Base-by-base conservation (phyloP, 2,797 vertebrate genomes). In the Dipus sagitta region DNA sequence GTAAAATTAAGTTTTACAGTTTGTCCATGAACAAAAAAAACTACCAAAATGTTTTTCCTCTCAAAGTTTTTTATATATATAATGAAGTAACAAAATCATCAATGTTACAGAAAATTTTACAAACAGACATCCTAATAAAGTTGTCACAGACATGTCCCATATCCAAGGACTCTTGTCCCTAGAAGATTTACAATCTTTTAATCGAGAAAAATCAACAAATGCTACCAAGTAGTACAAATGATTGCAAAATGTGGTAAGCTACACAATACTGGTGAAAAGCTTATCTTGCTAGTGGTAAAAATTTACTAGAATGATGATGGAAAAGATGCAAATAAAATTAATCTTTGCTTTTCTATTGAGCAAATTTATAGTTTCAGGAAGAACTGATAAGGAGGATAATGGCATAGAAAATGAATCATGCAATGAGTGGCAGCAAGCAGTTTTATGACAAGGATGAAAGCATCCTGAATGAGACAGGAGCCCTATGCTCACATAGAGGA, bases 111-210 rank as follows among this genome's bases (percentile, higher is more conserved):
- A 72, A 83, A 13, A 52, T 76, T 83, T 92, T 82, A 79, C n/a
- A 82, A 71, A 72, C 32, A 68, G 64, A 75, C 6, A 83, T 83
- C 9, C 1, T 32, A 62, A 86, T 38, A 74, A 71, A 54, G 7
- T 54, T 79, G 23, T 81, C 86, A 93, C 67, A 91, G 52, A 32
- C n/a, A 75, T 32, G 26, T 24, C 47, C 67, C 34, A 86, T 77
- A 84, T 89, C 84, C 72, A 89, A 92, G 34, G 18, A 47, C 24
- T 76, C 23, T 83, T 87, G 26, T 86, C 42, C 26, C 26, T 79
- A 38, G 54, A 78, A 80, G 76, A 6, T 71, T 92, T 83, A 80
- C 47, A 92, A 10, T 58, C 4, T 92, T 70, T 83, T 86, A 79
- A 79, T 67, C 85, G 86, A 18, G 34, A 21, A 3, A 64, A 42